phyloP scores from a whole-genome alignment of 2,113 vertebrate genomes.

The Psittacula cyanocephala region DNA sequence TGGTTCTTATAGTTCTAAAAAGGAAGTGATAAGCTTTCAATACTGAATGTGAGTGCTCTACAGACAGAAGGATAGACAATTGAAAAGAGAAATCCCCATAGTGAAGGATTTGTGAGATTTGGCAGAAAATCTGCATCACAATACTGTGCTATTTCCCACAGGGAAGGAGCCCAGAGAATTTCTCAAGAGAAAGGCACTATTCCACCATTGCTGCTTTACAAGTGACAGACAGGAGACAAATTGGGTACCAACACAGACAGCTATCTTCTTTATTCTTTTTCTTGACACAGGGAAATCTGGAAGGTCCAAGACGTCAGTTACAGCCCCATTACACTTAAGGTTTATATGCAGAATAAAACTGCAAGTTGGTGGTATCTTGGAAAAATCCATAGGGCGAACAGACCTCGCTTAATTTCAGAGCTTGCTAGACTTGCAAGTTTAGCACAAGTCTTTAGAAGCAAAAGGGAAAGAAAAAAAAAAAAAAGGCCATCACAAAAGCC shows the following conservation, averaged over 20 bases:
- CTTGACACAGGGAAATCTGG: not conserved
- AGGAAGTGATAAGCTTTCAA: slow-evolving; percentile 55
- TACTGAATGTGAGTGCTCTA: slow-evolving; percentile 50
- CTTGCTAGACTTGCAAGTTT: slow-evolving; percentile 38
- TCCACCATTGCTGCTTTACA: slow-evolving; percentile 6
- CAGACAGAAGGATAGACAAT: slow-evolving; percentile 29
- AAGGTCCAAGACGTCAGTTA: slow-evolving; percentile 10
- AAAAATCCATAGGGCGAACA: slow-evolving; percentile 1
- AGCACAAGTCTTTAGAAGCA: slow-evolving; percentile 17
- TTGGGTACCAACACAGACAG: not conserved
- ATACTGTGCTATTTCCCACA: slow-evolving; percentile 41
- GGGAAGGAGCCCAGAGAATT: slow-evolving; percentile 21
- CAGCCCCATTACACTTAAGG: not conserved
- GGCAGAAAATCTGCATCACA: slow-evolving; percentile 68
- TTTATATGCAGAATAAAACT: slow-evolving; percentile 9
- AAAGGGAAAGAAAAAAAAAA: slow-evolving; percentile 5
- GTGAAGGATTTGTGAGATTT: slow-evolving; percentile 63
- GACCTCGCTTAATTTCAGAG: not conserved
- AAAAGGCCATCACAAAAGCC: slow-evolving; percentile 20
- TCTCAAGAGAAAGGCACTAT: slow-evolving; percentile 20
- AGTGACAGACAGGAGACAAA: slow-evolving; percentile 44
- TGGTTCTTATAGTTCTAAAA: slow-evolving; percentile 60
- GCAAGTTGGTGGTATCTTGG: not conserved
- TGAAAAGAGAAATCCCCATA: slow-evolving; percentile 61
- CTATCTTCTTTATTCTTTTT: slow-evolving; percentile 15